These are phyloP conservation scores for Brachymystax lenok DNA, from an alignment of 2,797 vertebrate genomes.

Conservation along the genomic window DNA sequence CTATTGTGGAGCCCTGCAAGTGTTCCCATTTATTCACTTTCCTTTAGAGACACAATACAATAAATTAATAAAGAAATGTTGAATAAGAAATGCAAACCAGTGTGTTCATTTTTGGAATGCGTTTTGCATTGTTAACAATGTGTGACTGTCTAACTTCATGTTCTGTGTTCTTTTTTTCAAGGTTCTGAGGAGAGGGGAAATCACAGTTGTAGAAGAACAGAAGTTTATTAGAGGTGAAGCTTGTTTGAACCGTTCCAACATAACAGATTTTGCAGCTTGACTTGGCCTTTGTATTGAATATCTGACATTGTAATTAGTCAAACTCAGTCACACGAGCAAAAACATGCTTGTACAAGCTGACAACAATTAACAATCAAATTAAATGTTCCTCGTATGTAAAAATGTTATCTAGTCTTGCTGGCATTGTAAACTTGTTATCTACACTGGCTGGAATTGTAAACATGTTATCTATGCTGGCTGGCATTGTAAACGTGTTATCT, in stretches of 20 bases:
- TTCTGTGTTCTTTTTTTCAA: not conserved
- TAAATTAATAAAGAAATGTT: not conserved
- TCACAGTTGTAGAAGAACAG: not conserved
- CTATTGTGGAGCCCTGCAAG: not conserved
- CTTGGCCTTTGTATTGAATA: not conserved
- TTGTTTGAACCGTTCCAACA: not conserved
- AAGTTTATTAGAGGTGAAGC: not conserved
- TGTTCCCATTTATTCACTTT: not conserved
- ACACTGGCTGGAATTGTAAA: too few relatives aligned
- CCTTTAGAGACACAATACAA: not conserved
- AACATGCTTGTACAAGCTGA: not conserved
- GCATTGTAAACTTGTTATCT: too few relatives aligned
- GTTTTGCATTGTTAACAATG: not conserved
- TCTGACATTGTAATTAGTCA: not conserved
- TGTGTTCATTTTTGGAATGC: not conserved
- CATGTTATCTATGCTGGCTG: too few relatives aligned
- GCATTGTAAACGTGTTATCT: too few relatives aligned
- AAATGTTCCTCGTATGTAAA: not conserved
- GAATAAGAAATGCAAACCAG: too few relatives aligned
- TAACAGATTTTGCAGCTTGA: conserved; percentile 6
- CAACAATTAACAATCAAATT: conserved; percentile 12
- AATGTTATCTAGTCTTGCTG: too few relatives aligned
- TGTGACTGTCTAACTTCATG: not conserved
- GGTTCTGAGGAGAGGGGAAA: not conserved
- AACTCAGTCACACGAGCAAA: not conserved